These are phyloP conservation scores for Tetrapedia diversipes DNA, from an alignment of 2,888 invertebrate species.

Conservation along the genomic window DNA sequence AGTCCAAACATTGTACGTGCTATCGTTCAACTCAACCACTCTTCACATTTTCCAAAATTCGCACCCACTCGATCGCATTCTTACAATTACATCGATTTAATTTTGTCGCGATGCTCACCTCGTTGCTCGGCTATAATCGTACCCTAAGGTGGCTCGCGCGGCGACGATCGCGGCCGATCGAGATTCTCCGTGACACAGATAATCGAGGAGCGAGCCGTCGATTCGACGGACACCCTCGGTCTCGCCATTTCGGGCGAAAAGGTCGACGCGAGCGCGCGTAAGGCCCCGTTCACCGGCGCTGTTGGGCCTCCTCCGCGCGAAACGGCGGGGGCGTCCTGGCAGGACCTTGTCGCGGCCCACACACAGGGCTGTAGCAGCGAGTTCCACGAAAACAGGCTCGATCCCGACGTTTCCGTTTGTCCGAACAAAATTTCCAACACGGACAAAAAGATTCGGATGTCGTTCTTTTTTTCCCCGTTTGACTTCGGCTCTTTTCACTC, in stretches of 20 bases:
- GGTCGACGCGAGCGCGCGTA: conserved; percentile 71
- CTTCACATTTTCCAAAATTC: no score
- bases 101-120: no score
- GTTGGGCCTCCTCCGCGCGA: conserved; percentile 51
- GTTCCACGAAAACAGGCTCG: conserved; percentile 56
- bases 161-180: conserved; percentile 10
- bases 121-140: conserved; percentile 20
- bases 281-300: conserved; percentile 73
- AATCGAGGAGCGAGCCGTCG: conserved; percentile 57
- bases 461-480: background rate
- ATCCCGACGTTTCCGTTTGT: background rate
- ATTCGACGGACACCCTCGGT: conserved; percentile 66
- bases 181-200: conserved; percentile 59
- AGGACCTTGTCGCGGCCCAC: conserved; percentile 80
- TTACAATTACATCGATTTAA: no score
- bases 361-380: conserved; percentile 74
- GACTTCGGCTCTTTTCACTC: no score
- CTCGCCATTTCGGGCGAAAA: conserved; percentile 78
- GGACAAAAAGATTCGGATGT: no score
- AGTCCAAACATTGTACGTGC: no score
- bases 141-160: no score
- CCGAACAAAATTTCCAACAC: background rate
- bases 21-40: no score
- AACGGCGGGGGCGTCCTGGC: conserved; percentile 77
- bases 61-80: no score